A percentile compares a stretch with the other conserved stretches of the same genome.
Conservation (phyloP, 2,113 vertebrate genomes). For the Zosterops borbonicus region DNA sequence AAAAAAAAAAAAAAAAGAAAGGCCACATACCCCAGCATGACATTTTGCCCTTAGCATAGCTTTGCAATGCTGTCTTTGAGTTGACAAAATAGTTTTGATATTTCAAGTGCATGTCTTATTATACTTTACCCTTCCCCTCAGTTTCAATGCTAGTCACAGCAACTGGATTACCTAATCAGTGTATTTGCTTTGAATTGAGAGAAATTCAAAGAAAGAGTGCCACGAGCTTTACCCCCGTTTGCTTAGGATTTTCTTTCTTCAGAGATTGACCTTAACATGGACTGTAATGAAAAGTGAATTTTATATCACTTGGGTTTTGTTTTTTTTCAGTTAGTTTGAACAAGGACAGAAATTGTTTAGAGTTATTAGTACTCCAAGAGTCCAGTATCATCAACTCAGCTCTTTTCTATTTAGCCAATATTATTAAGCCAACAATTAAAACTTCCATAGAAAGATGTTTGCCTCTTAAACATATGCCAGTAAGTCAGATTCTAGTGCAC, state of each 20-base stretch:
- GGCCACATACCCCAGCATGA: background rate
- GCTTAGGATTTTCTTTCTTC: background rate
- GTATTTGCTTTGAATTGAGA: background rate
- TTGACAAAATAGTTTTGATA: conserved; percentile 1
- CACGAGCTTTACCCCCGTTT: background rate
- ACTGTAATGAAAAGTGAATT: background rate
- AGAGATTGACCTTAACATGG: background rate
- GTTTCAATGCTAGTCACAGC: background rate
- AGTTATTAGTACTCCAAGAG: background rate
- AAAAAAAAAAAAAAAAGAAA: background rate
- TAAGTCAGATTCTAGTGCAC: background rate
- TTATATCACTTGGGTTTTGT: background rate
- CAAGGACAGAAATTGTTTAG: background rate
- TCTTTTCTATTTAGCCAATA: background rate
- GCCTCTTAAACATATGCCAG: background rate
- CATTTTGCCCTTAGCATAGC: conserved; percentile 14
- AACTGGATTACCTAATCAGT: background rate
- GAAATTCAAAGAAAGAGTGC: background rate
- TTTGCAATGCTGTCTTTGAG: background rate
- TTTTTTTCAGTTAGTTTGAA: background rate
- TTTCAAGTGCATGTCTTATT: background rate
- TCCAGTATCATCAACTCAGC: background rate
- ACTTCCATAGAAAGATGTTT: background rate
- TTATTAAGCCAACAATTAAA: background rate
- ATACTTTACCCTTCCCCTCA: background rate